Conservation (phyloP, 2,113 vertebrate species). For the Laticauda colubrina region DNA sequence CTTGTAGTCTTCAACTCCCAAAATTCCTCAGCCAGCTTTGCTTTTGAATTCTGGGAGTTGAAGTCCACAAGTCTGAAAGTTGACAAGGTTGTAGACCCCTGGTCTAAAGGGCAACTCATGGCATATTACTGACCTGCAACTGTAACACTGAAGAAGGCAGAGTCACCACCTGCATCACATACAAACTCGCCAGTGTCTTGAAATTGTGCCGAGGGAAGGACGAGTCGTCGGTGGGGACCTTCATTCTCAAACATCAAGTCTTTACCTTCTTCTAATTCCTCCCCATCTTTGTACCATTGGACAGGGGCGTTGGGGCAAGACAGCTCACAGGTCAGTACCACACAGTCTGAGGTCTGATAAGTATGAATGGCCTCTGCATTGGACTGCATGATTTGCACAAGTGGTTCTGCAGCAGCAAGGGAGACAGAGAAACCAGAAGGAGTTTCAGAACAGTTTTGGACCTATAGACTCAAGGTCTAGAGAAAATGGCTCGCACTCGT, state of each 20-base stretch:
- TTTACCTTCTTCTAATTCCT: constrained; percentile 71
- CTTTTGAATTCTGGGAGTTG: too few species aligned
- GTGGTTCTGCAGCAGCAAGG: constrained; percentile 73
- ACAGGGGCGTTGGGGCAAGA: constrained; percentile 73
- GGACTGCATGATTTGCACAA: constrained; percentile 80
- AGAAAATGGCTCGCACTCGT: neutral
- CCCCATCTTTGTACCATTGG: constrained; percentile 85
- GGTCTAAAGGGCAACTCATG: neutral
- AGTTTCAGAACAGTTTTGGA: neutral
- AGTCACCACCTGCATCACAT: constrained; percentile 69
- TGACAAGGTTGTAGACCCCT: neutral
- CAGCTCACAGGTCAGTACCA: constrained; percentile 88
- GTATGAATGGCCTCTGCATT: constrained; percentile 73
- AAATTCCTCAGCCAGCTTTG: too few species aligned
- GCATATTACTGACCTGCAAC: constrained; percentile 72
- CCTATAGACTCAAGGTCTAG: neutral
- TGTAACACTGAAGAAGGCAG: constrained; percentile 76
- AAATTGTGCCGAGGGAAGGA: constrained; percentile 78
- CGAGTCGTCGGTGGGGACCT: constrained; percentile 75
- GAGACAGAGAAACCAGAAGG: neutral
- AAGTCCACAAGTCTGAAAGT: too few species aligned
- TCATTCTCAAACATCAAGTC: constrained; percentile 80
- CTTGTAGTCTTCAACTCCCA: too few species aligned
- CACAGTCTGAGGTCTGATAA: constrained; percentile 76
- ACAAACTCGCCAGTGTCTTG: constrained; percentile 84